Conservation (phyloP, 2,113 vertebrate genomes). For the Corapipo altera region DNA sequence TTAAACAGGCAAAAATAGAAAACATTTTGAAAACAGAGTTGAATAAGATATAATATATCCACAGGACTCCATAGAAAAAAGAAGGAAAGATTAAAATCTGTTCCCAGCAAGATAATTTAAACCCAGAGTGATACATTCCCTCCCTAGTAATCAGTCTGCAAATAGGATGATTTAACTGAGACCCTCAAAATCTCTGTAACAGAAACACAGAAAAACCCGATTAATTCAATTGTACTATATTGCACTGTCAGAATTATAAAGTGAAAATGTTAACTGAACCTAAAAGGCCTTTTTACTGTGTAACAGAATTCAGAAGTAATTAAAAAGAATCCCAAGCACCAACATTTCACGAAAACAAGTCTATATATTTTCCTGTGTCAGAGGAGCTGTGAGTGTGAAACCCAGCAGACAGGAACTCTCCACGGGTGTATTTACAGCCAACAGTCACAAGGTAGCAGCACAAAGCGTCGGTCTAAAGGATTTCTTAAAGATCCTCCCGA, state of each 20-base stretch:
- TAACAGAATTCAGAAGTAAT: neutral
- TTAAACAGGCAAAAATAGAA: neutral
- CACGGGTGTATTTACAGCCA: neutral
- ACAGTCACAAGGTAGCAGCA: conserved; percentile 34
- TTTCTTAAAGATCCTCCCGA: neutral
- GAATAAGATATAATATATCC: neutral
- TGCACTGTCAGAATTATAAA: conserved; percentile 16
- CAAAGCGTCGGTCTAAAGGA: neutral
- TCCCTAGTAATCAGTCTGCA: neutral
- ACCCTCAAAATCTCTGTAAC: neutral
- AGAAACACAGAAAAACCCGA: neutral
- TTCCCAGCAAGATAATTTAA: conserved; percentile 1
- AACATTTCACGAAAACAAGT: neutral
- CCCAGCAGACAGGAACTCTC: fast-evolving
- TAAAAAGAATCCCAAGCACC: neutral
- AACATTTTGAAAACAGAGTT: neutral
- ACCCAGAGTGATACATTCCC: neutral
- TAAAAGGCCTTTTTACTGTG: neutral
- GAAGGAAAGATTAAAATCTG: neutral
- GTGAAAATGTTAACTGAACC: conserved; percentile 8
- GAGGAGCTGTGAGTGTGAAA: neutral
- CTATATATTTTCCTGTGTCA: neutral
- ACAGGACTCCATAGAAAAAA: neutral
- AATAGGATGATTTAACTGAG: neutral
- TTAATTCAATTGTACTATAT: neutral